Conservation (phyloP, 1,140 invertebrate species). For the Eumaeus atala region DNA sequence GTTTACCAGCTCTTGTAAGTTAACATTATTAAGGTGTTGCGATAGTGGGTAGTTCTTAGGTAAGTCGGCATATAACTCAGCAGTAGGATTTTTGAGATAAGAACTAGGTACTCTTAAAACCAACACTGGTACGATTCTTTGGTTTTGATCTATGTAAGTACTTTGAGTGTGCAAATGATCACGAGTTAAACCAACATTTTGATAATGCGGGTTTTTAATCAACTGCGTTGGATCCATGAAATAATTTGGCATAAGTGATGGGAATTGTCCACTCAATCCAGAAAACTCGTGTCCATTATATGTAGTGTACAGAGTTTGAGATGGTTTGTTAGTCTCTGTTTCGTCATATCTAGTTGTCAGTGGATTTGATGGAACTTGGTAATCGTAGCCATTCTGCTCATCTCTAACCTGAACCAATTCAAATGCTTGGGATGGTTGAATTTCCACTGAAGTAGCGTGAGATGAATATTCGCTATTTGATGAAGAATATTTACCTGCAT, state of each 20-base stretch:
- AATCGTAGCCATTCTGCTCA: slow-evolving; percentile 47
- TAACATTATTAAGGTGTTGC: slow-evolving; percentile 69
- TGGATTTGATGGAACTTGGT: slow-evolving; percentile 40
- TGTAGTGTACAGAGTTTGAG: slow-evolving; percentile 62
- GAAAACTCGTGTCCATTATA: slow-evolving; percentile 66
- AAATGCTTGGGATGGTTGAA: slow-evolving; percentile 67
- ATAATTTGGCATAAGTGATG: slow-evolving; percentile 66
- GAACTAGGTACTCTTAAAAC: slow-evolving; percentile 75
- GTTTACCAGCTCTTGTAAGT: slow-evolving; percentile 67
- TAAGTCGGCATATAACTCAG: slow-evolving; percentile 73
- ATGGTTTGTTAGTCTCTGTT: slow-evolving; percentile 29
- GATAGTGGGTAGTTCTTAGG: slow-evolving; percentile 73
- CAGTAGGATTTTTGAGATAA: slow-evolving; percentile 69
- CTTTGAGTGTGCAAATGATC: slow-evolving; percentile 53
- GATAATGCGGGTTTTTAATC: slow-evolving; percentile 60
- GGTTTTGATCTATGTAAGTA: slow-evolving; percentile 48
- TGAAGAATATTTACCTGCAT: slow-evolving; percentile 26
- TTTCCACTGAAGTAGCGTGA: slow-evolving; percentile 52
- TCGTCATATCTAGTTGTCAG: slow-evolving; percentile 33
- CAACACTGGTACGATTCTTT: slow-evolving; percentile 72
- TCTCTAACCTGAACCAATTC: slow-evolving; percentile 62
- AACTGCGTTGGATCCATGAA: slow-evolving; percentile 62
- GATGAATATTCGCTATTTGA: slow-evolving; percentile 20
- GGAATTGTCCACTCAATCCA: slow-evolving; percentile 63
- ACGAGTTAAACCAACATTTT: slow-evolving; percentile 51